phyloP scores from a whole-genome alignment of 2,797 vertebrate species.

The Darevskia nairensis region DNA sequence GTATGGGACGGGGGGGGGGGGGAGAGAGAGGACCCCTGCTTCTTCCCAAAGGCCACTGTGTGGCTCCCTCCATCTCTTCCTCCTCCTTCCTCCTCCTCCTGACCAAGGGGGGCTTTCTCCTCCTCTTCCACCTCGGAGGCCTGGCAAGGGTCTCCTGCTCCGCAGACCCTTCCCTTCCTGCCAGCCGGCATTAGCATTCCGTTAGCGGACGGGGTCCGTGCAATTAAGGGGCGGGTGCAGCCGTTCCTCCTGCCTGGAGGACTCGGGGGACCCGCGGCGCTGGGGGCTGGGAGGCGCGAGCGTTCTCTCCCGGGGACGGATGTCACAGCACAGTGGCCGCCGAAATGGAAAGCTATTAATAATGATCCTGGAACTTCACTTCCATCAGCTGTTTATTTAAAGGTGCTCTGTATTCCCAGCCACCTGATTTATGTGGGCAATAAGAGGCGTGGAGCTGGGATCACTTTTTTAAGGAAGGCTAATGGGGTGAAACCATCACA shows the following conservation, averaged over 20 bases:
- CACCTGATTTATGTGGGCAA: conserved; percentile 84
- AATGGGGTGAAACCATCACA: conserved; percentile 81
- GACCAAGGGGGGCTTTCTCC: accelerated
- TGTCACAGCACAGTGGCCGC: conserved; percentile 83
- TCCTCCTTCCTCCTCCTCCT: not conserved
- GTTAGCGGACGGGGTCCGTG: conserved; percentile 60
- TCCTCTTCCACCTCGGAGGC: too few species aligned
- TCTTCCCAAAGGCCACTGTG: not conserved
- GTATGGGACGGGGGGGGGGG: not conserved
- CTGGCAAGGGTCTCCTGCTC: conserved; percentile 20
- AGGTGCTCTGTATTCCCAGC: conserved; percentile 81
- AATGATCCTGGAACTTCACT: conserved; percentile 84
- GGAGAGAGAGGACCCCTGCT: too few species aligned
- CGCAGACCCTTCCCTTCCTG: conserved; percentile 42
- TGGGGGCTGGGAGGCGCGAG: conserved; percentile 72
- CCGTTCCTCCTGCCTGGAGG: conserved; percentile 80
- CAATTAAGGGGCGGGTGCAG: conserved; percentile 81
- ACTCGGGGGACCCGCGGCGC: conserved; percentile 74
- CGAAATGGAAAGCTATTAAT: conserved; percentile 85
- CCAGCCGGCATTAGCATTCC: conserved; percentile 74
- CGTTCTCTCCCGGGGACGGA: conserved; percentile 80
- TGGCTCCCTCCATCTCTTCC: too few species aligned
- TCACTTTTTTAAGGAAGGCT: conserved; percentile 80
- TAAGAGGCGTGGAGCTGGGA: conserved; percentile 75
- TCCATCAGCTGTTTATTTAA: conserved; percentile 86